Conservation (phyloP, 2,888 invertebrate species). For the Drosophila bunnanda region DNA sequence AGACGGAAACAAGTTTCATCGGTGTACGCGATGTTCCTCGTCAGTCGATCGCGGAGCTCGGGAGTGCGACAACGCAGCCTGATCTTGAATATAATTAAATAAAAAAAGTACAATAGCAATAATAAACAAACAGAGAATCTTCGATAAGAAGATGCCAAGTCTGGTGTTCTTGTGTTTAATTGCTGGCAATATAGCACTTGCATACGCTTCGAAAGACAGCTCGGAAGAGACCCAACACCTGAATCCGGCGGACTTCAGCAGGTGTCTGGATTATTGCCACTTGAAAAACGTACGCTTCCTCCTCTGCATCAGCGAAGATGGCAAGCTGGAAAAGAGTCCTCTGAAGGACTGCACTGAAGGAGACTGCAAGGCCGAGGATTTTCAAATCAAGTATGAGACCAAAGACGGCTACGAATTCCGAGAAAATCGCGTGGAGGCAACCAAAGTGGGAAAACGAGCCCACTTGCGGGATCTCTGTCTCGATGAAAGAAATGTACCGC, state of each 20-base stretch:
- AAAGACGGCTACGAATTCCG: conserved; percentile 27
- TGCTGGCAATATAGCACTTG: conserved; percentile 18
- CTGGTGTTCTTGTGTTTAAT: conserved; percentile 18
- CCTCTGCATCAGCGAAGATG: conserved; percentile 29
- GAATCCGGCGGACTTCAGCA: conserved; percentile 10
- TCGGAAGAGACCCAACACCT: conserved; percentile 11
- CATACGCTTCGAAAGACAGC: conserved; percentile 4
- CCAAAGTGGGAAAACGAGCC: conserved; percentile 85
- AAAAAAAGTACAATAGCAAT: background rate
- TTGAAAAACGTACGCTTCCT: conserved; percentile 29
- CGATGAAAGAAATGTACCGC: conserved; percentile 86
- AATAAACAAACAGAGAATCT: background rate
- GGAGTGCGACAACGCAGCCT: conserved; percentile 26
- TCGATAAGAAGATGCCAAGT: conserved; percentile 18
- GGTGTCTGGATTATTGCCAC: conserved; percentile 36
- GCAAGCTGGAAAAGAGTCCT: conserved; percentile 11
- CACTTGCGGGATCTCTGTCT: conserved; percentile 85
- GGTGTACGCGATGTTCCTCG: conserved; percentile 1
- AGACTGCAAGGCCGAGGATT: conserved; percentile 48
- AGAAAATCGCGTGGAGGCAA: conserved; percentile 55
- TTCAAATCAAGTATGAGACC: conserved; percentile 49
- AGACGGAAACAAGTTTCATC: conserved; percentile 33
- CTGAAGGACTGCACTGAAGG: conserved; percentile 8
- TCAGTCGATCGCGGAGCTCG: conserved; percentile 36
- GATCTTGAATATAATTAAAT: conserved; percentile 17